A percentile compares a stretch with the other conserved stretches of the same genome.
Evolutionary conservation across 2,797 vertebrate genomes (phyloP).

Genomic region (Bovichtus diacanthus): DNA sequence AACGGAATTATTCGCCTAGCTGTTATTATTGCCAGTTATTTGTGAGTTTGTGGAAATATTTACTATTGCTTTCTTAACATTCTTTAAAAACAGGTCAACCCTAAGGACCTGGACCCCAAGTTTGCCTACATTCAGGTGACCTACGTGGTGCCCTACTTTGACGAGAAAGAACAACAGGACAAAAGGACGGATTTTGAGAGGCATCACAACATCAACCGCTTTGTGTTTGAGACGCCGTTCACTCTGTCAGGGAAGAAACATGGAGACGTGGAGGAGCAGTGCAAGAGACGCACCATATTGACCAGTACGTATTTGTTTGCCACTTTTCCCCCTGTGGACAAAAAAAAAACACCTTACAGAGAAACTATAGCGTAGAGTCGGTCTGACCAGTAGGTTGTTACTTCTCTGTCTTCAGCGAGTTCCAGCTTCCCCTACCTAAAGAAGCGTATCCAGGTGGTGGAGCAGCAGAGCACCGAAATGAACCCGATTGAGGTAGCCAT

Average conservation of each 20-base stretch:
- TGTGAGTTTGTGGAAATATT: background rate
- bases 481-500: conserved; percentile 98
- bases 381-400: background rate
- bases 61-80: background rate
- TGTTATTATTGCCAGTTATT: background rate
- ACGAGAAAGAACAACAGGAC: conserved; percentile 95
- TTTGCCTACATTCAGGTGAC: conserved; percentile 99
- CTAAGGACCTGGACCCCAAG: conserved; percentile 95
- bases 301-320: conserved; percentile 85
- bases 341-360: background rate
- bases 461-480: conserved; percentile 95
- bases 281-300: conserved; percentile 94
- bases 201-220: conserved; percentile 96
- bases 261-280: conserved; percentile 96
- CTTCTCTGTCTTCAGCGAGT: conserved; percentile 83
- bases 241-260: conserved; percentile 97
- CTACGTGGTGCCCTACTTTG: conserved; percentile 95
- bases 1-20: background rate
- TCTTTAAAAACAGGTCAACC: conserved; percentile 89
- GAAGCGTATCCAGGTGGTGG: conserved; percentile 96
- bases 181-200: conserved; percentile 96
- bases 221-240: conserved; percentile 98
- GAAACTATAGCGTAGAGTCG: background rate
- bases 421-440: conserved; percentile 97
- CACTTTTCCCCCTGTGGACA: background rate